phyloP scores from a whole-genome alignment of 2,113 vertebrate species.

The Mus pahari region DNA sequence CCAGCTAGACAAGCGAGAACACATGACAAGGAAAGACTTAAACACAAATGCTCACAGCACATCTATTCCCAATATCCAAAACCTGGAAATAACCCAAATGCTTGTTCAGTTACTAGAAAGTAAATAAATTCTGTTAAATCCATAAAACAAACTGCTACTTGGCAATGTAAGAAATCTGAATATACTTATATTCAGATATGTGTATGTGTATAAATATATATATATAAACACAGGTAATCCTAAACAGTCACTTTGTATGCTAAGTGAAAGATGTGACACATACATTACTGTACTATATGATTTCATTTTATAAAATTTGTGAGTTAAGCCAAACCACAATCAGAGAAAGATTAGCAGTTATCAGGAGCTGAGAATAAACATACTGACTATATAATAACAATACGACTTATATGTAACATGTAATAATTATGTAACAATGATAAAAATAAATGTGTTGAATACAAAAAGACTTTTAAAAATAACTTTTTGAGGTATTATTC shows the following conservation, averaged over 20 bases:
- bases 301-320: constrained; percentile 12
- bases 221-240: background rate
- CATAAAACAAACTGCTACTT: constrained; percentile 1
- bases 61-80: constrained; percentile 18
- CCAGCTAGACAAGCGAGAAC: constrained; percentile 41
- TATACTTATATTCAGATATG: background rate
- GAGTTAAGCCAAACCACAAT: constrained; percentile 1
- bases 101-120: constrained; percentile 25
- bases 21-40: constrained; percentile 40
- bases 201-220: too few species aligned
- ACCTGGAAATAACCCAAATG: constrained; percentile 50
- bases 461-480: background rate
- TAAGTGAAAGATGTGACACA: constrained; percentile 16
- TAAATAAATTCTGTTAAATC: constrained; percentile 18
- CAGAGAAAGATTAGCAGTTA: background rate
- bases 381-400: background rate
- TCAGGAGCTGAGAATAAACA: background rate
- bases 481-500: background rate
- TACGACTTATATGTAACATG: background rate
- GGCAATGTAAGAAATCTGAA: constrained; percentile 28
- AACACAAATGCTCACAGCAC: constrained; percentile 20
- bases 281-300: background rate
- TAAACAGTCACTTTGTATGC: constrained; percentile 21
- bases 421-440: background rate
- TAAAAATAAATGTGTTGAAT: background rate